Percentiles rank a stretch among this genome's conserved stretches.
Conservation (phyloP, 2,113 vertebrate species). For the Oophaga pumilio region DNA sequence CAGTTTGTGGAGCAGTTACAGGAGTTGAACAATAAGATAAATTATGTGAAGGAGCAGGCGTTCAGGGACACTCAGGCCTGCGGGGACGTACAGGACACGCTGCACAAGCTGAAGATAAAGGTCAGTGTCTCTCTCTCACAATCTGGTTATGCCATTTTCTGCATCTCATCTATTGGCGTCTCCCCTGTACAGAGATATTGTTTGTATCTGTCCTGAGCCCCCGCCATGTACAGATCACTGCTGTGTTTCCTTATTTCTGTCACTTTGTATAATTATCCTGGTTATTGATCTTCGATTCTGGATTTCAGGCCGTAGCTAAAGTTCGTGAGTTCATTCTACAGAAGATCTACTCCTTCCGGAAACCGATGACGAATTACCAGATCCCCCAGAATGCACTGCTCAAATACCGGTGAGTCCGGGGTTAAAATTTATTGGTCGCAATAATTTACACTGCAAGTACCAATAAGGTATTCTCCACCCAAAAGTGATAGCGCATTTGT, state of each 20-base stretch:
- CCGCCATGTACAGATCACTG: too few species aligned
- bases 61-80: slow-evolving; percentile 89
- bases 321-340: slow-evolving; percentile 91
- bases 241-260: neutral
- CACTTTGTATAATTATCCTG: neutral
- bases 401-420: slow-evolving; percentile 78
- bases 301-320: slow-evolving; percentile 85
- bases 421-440: too few species aligned
- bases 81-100: slow-evolving; percentile 84
- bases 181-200: neutral
- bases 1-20: slow-evolving; percentile 89
- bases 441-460: too few species aligned
- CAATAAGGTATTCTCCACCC: too few species aligned
- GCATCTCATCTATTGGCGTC: too few species aligned
- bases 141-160: too few species aligned
- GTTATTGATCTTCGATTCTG: neutral
- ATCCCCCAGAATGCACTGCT: slow-evolving; percentile 91
- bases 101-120: slow-evolving; percentile 88
- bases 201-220: too few species aligned
- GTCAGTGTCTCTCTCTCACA: too few species aligned
- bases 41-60: slow-evolving; percentile 88
- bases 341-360: slow-evolving; percentile 92
- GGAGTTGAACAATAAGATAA: slow-evolving; percentile 90
- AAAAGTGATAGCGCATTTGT: too few species aligned
- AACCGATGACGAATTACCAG: slow-evolving; percentile 96